Evolutionary conservation across 1,140 invertebrate genomes (phyloP), one percentile per base, ranked within the genome.

Genomic region (Heliconius hermathena): DNA sequence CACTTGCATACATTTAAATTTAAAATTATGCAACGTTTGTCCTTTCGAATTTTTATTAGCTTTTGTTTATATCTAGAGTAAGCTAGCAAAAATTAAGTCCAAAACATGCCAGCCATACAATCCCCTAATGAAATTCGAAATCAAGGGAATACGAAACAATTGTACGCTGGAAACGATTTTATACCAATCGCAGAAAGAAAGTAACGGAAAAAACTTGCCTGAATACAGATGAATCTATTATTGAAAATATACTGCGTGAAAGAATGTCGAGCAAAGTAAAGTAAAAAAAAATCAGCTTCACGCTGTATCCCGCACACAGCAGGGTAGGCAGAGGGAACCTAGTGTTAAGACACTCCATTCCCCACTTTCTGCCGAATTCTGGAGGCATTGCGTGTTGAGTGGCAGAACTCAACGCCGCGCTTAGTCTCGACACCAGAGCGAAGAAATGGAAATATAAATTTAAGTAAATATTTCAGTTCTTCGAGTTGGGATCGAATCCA

Each of bases 51-150:
- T 41, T 72, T 38, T 72, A 72, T 72, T 72, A 72, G 29, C 29
- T 72, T 38, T 36, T 72, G 33, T 36, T 22, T 38, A 72, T 72
- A 72, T 36, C 9, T 52, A 6, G 38, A 72, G 33, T 41, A 29
- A 46, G 29, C 38, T 66, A 75, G 76, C 80, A 81, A 78, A 74
- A 78, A 81, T 78, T 81, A 81, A 81, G 57, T 77, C 76, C 71
- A 75, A 36, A 81, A 72, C 76, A 78, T 78, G 80, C 74, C 57
- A 78, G 60, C 79, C 41, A 73, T 73, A 57, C 79, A 80, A 80
- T 80, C 71, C 60, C 60, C 73, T 89, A 93, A 93, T 90, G 87
- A 89, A 91, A 93, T 91, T 90, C 84, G 87, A 89, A 93, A 91
- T 93, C 91, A 91, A 90, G 87, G 85, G 84, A 80, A 85, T 84